Evolutionary conservation across 2,797 vertebrate species (phyloP).

Genomic region (Masticophis lateralis): DNA sequence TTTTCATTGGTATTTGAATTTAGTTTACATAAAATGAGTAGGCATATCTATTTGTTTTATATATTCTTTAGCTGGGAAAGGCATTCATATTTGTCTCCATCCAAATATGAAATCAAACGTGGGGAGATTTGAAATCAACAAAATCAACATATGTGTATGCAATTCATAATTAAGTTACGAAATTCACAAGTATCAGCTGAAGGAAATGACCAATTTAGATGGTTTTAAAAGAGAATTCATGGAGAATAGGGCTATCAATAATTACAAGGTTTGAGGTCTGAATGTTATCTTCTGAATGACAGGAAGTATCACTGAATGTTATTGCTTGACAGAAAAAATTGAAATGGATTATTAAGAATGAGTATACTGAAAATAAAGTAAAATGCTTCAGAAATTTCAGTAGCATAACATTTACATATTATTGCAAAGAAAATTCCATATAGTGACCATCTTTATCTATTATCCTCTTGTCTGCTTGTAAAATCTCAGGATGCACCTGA

Average conservation of each 20-base stretch:
- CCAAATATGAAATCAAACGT: background rate
- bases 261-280: background rate
- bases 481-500: background rate
- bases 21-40: background rate
- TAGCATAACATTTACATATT: background rate
- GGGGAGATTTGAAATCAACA: background rate
- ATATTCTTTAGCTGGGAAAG: background rate
- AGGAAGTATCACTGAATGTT: background rate
- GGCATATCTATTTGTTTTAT: background rate
- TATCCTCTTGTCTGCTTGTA: background rate
- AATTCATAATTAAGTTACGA: background rate
- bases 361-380: background rate
- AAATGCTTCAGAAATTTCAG: background rate
- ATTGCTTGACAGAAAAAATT: background rate
- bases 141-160: background rate
- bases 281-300: background rate
- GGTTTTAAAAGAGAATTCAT: background rate
- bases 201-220: background rate
- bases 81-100: background rate
- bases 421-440: background rate
- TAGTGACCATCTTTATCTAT: background rate
- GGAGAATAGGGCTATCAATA: background rate
- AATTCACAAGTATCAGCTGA: background rate
- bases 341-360: background rate
- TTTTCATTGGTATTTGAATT: background rate